These are phyloP conservation scores for Myotis davidii DNA, from an alignment of 2,113 vertebrate species.

Conservation along the genomic window DNA sequence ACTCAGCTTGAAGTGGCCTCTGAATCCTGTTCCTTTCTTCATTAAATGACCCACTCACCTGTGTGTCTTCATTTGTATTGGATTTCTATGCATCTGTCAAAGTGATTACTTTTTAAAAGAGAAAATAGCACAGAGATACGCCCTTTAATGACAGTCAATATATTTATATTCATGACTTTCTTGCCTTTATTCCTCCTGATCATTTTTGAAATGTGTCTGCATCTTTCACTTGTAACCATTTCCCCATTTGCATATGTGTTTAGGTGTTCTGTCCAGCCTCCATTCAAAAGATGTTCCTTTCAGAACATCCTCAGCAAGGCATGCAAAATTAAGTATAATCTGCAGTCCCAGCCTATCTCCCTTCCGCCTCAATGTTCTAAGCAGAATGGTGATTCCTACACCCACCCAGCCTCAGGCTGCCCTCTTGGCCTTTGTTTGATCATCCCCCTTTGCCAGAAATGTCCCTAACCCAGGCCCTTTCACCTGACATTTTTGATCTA, in stretches of 20 bases:
- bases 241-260: neutral
- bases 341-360: neutral
- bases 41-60: neutral
- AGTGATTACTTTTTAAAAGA: conserved; percentile 3
- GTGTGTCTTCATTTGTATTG: neutral
- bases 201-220: conserved; percentile 1
- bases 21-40: neutral
- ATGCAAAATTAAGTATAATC: neutral
- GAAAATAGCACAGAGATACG: neutral
- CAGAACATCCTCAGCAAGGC: neutral
- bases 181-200: neutral
- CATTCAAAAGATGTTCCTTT: neutral
- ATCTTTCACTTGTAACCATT: neutral
- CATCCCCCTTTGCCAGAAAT: neutral
- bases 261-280: neutral
- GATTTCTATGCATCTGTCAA: neutral
- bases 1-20: neutral
- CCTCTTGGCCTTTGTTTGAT: neutral
- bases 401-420: neutral
- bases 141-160: neutral
- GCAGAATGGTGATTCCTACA: neutral
- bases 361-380: neutral
- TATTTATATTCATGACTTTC: neutral
- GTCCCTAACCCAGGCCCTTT: neutral
- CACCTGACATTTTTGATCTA: neutral